These are phyloP conservation scores for Sceliomorpha sp. DNA, from an alignment of 2,888 invertebrate species.

Conservation along the genomic window DNA sequence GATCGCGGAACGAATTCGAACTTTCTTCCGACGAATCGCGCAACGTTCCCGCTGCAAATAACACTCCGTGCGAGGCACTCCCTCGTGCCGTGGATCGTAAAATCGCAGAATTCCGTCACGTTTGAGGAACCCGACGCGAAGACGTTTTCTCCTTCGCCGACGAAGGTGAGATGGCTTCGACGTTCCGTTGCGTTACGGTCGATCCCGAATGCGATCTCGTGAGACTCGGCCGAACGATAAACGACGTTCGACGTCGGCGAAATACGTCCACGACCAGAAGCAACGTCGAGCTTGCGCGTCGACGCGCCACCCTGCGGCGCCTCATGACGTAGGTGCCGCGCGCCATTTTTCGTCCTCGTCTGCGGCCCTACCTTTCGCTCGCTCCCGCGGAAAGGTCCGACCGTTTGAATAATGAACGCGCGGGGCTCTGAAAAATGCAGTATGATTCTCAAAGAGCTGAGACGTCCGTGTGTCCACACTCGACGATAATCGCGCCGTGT, in stretches of 20 bases:
- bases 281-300: slow-evolving; percentile 25
- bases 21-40: too few relatives aligned
- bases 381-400: slow-evolving; percentile 33
- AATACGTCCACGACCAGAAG: slow-evolving; percentile 22
- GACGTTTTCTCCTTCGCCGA: too few relatives aligned
- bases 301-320: slow-evolving; percentile 34
- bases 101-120: too few relatives aligned
- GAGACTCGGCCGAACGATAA: slow-evolving; percentile 1
- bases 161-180: too few relatives aligned
- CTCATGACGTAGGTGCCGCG: slow-evolving; percentile 47
- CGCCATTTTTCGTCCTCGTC: slow-evolving; percentile 37
- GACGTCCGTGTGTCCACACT: slow-evolving; percentile 8
- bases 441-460: slow-evolving; percentile 13
- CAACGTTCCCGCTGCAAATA: too few relatives aligned
- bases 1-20: too few relatives aligned
- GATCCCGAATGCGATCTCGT: too few relatives aligned
- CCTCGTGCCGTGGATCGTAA: too few relatives aligned
- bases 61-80: too few relatives aligned
- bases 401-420: slow-evolving; percentile 24
- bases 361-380: slow-evolving; percentile 4
- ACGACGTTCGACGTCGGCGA: slow-evolving; percentile 28
- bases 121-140: too few relatives aligned
- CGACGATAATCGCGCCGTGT: slow-evolving; percentile 8
- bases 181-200: too few relatives aligned
- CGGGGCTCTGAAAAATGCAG: slow-evolving; percentile 20